Percentiles rank a stretch among this genome's conserved stretches.
Conservation (phyloP, 2,797 vertebrate species). For the Cephalopachus bancanus region DNA sequence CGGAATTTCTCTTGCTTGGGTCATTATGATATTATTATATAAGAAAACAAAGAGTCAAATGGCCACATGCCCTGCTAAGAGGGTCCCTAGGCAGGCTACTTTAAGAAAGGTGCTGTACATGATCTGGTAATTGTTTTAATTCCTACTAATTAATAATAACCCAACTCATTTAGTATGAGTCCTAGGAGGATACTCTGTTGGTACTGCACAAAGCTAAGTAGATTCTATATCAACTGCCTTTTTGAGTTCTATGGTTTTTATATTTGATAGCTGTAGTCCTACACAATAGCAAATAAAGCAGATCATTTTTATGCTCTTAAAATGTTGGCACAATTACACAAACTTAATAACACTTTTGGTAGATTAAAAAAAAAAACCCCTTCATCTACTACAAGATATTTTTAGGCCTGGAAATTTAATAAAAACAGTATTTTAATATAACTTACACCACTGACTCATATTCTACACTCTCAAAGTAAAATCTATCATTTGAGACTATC, state of each 20-base stretch:
- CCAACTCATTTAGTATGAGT: conserved; percentile 74
- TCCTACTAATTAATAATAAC: conserved; percentile 77
- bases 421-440: conserved; percentile 60
- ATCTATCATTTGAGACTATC: background rate
- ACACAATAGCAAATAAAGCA: conserved; percentile 28
- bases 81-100: conserved; percentile 43
- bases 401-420: conserved; percentile 60
- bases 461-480: background rate
- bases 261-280: conserved; percentile 31
- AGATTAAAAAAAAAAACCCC: conserved; percentile 65
- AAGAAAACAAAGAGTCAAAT: conserved; percentile 45
- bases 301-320: conserved; percentile 49
- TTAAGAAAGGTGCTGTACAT: conserved; percentile 56
- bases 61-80: background rate
- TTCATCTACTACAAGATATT: conserved; percentile 62
- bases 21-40: conserved; percentile 14
- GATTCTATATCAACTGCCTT: background rate
- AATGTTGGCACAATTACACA: conserved; percentile 50
- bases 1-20: background rate
- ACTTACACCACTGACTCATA: background rate
- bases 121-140: conserved; percentile 77
- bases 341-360: conserved; percentile 62
- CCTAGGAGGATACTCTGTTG: conserved; percentile 65
- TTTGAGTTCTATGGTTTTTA: conserved; percentile 52
- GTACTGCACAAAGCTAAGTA: conserved; percentile 58